A percentile compares a stretch with the other conserved stretches of the same genome.
These are phyloP conservation scores for Sternarchorhynchus goeldii DNA, from an alignment of 2,797 vertebrate genomes.

Conservation along the genomic window DNA sequence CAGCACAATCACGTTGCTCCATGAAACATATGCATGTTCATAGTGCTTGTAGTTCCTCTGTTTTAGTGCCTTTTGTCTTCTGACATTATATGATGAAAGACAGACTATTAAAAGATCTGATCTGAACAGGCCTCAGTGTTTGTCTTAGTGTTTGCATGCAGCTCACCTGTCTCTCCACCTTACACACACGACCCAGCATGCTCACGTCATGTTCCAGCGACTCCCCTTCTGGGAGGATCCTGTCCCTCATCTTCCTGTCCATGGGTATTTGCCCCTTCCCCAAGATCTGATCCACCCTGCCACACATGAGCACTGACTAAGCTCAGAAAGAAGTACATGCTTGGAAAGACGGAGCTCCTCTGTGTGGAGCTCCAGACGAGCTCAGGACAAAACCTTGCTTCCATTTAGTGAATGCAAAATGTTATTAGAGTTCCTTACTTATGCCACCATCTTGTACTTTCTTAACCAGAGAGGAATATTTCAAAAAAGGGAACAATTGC, in stretches of 20 bases:
- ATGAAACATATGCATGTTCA: too few species aligned
- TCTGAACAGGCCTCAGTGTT: too few species aligned
- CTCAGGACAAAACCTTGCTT: slow-evolving; percentile 46
- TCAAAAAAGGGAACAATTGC: not conserved
- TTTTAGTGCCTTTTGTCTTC: not conserved
- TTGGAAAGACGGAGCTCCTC: slow-evolving; percentile 20
- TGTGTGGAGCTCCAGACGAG: slow-evolving; percentile 22
- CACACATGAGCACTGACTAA: slow-evolving; percentile 57
- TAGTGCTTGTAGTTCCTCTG: too few species aligned
- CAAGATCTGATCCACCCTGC: slow-evolving; percentile 95
- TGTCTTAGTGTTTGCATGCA: too few species aligned
- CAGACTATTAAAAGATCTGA: not conserved
- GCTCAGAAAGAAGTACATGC: slow-evolving; percentile 25
- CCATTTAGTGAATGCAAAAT: slow-evolving; percentile 53
- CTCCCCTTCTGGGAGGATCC: slow-evolving; percentile 88
- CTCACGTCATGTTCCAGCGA: slow-evolving; percentile 87
- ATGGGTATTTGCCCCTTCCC: slow-evolving; percentile 94
- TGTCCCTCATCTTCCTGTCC: slow-evolving; percentile 93
- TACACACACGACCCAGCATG: slow-evolving; percentile 96
- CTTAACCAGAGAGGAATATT: slow-evolving; percentile 23
- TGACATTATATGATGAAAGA: not conserved
- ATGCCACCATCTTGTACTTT: slow-evolving; percentile 15
- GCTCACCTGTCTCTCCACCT: slow-evolving; percentile 95
- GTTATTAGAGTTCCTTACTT: slow-evolving; percentile 36
- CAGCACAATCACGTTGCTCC: too few species aligned